Base-by-base conservation (phyloP, 1,140 invertebrate species). In the Hestina assimilis region DNA sequence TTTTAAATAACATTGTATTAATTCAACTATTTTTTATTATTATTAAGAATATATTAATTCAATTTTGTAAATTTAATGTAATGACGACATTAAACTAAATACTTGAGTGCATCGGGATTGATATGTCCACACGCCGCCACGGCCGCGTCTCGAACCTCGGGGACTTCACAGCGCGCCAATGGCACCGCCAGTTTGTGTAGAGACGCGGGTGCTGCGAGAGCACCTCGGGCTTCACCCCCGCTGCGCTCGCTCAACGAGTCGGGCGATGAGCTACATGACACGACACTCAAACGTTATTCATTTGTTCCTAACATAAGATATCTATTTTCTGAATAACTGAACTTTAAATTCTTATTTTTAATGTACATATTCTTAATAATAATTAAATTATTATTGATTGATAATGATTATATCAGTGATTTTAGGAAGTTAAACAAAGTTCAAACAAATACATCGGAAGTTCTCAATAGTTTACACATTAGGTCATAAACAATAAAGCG, bases 121-220 rank as follows among this genome's bases (percentile, higher is more conserved):
- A 97, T 96, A 87, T 96, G 96, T 52, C 97, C 97, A 55, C 99
- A 91, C 1, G 97, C 97, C 63, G 96, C 93, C 8, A 99, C 96
- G 35, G 96, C 96, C 5, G 96, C 94, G 89, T 99, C 97, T 46
- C 97, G 88, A 45, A 99, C 95, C 84, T 99, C 98, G 1, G 92
- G 91, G 20, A 94, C 93, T 80, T 99, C 98, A 89, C 96, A 99
- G 61, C 96, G 91, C 58, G 96, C 86, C 41, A 98, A 89, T 3
- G 97, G 97, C 42, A 98, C 94, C 4, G 98, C 93, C 47, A 98
- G 89, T 85, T 98, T 98, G 79, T 99, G 98, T 1, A 99, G 89
- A 12, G 94, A 94, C n/a, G 92, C 91, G 0, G 96, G 95, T 23
- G 94, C 93, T 14, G 93, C 92, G 61, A 90, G 92, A 52, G 92